Evolutionary conservation across 2,797 vertebrate genomes (phyloP), one percentile per base, ranked within the genome.

Genomic region (Mus minutoides): DNA sequence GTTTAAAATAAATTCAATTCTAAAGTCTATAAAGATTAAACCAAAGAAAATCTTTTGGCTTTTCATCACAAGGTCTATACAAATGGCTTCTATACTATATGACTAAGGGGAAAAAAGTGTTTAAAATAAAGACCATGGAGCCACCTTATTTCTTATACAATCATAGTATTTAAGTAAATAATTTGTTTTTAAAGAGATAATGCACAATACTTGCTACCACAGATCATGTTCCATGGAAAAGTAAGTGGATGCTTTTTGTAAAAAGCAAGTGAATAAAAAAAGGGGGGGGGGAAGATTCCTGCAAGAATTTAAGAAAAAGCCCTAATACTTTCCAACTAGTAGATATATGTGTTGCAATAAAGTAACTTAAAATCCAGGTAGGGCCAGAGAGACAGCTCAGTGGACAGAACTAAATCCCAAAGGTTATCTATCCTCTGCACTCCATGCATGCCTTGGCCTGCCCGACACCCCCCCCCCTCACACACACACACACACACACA

Each of bases 1-100:
- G 14, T 82, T 92, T 26, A 90, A 91, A 91, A 96, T 62, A 95
- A 95, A 95, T 64, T 34, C 9, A 83, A 79, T 46, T 85, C 56
- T 71, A 83, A 86, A 90, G 82, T 92, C 52, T 54, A 87, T 22
- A 78, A 89, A 80, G 7, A 92, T 43, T 84, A 88, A 92, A 69
- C 75, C 83, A 91, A 90, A 95, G 26, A 91, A 40, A 92, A 91
- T 58, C 22, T 46, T 92, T 71, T 19, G 80, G 49, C 6, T 52
- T 96, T 91, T 82, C 4, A 83, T 37, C 37, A 88, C 40, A 37
- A 9, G 46, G 14, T 62, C 34, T 62, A 64, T 21, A 58, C 17
- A 64, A 88, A 91, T 58, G 34, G 2, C 8, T 62, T 97, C 21
- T 75, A 95, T 84, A 80, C 14, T 84, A 52, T n/a, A 73, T 37